Percentiles rank a stretch among this genome's conserved stretches.
These are phyloP conservation scores for Saccopteryx bilineata DNA, from an alignment of 2,113 vertebrate species.

Conservation along the genomic window DNA sequence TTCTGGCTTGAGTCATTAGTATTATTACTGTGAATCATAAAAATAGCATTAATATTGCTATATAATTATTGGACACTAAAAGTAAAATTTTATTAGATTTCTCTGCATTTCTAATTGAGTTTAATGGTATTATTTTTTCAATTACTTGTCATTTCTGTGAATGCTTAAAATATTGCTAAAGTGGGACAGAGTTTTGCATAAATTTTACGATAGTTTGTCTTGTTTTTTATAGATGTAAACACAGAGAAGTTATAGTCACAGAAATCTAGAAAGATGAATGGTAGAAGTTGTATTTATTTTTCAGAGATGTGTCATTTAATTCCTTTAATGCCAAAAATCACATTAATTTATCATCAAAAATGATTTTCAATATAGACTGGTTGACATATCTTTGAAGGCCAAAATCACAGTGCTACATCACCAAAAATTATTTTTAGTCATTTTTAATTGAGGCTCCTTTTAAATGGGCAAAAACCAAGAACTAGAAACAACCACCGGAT, in stretches of 20 bases:
- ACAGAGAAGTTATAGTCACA: constrained; percentile 25
- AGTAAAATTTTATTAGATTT: neutral
- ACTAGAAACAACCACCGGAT: neutral
- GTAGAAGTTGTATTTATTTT: constrained; percentile 12
- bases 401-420: neutral
- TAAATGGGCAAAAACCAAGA: constrained; percentile 29
- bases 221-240: neutral
- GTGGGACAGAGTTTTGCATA: neutral
- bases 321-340: neutral
- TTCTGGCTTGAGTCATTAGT: neutral
- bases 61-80: neutral
- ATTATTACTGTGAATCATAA: neutral
- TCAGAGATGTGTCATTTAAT: neutral
- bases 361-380: neutral
- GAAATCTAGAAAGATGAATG: neutral
- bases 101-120: neutral
- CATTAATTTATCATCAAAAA: neutral
- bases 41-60: neutral
- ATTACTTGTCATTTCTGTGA: neutral
- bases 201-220: neutral
- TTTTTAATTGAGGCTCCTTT: constrained; percentile 54
- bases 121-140: neutral
- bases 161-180: constrained; percentile 12
- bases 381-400: neutral
- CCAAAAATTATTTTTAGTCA: neutral